Percentiles rank a stretch among this genome's conserved stretches.
Conservation (phyloP, 1,140 invertebrate species). For the Trichoplusia ni region DNA sequence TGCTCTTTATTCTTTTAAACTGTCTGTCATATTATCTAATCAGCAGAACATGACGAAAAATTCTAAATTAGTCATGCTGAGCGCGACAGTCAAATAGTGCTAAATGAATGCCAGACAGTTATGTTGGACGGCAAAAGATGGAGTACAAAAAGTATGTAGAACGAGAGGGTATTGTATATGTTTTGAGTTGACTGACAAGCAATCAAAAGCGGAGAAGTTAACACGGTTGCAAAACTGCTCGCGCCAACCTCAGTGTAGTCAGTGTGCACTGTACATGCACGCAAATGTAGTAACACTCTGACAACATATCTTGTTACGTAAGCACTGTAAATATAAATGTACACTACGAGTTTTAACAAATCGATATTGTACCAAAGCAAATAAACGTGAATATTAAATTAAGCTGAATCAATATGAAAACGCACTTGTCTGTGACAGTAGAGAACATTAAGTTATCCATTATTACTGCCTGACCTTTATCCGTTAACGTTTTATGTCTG, state of each 20-base stretch:
- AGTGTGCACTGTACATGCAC: conserved; percentile 15
- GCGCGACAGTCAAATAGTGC: conserved; percentile 15
- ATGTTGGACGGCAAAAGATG: not conserved
- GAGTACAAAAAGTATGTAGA: conserved; percentile 29
- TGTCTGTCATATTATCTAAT: conserved; percentile 36
- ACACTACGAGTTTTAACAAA: conserved; percentile 9
- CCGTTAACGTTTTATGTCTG: too few relatives aligned
- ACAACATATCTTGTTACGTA: conserved; percentile 2
- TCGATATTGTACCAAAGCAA: conserved; percentile 9
- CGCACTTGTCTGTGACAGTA: not conserved
- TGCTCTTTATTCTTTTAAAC: conserved; percentile 39
- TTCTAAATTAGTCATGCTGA: conserved; percentile 35
- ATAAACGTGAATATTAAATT: conserved; percentile 13
- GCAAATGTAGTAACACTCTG: conserved; percentile 19
- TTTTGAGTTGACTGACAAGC: conserved; percentile 28
- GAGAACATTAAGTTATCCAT: not conserved
- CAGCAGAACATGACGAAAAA: conserved; percentile 33
- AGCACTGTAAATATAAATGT: conserved; percentile 3
- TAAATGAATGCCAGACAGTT: conserved; percentile 28
- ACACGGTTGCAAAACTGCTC: conserved; percentile 26
- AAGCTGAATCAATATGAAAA: conserved; percentile 4
- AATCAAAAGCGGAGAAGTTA: conserved; percentile 29
- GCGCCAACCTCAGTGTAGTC: conserved; percentile 3
- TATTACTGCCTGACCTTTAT: not conserved
- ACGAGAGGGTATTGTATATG: conserved; percentile 11